Conservation (phyloP, 35 echinoderm and acorn worm species). For the Apostichopus californicus region DNA sequence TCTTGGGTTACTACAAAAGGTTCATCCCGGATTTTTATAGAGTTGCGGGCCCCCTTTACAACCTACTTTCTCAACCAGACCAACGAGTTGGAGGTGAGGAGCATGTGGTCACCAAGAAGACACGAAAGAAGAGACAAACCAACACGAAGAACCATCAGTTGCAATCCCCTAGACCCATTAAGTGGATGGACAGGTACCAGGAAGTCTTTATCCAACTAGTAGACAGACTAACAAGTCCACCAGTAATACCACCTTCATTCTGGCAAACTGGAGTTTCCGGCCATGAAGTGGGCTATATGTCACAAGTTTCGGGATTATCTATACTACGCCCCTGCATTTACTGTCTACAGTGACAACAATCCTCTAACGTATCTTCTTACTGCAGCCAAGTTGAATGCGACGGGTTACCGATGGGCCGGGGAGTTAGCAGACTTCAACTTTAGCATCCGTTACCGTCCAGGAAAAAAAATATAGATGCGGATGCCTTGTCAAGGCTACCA, state of each 20-base stretch:
- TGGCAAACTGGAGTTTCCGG: conserved; percentile 54
- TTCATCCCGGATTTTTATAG: conserved; percentile 48
- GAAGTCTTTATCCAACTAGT: background rate
- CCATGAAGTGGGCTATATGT: conserved; percentile 48
- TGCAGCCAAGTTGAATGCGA: conserved; percentile 28
- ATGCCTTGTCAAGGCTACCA: conserved; percentile 20
- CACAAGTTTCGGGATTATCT: conserved; percentile 46
- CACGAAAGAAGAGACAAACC: background rate
- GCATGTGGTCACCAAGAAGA: background rate
- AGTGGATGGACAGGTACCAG: background rate
- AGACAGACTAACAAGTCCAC: background rate
- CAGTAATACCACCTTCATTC: conserved; percentile 40
- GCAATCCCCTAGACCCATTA: background rate
- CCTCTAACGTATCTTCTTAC: conserved; percentile 25
- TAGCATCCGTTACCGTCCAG: conserved; percentile 46
- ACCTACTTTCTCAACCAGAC: background rate
- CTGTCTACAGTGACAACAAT: conserved; percentile 42
- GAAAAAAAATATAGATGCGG: conserved; percentile 50
- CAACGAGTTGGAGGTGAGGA: background rate
- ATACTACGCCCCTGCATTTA: conserved; percentile 27
- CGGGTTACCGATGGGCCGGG: conserved; percentile 31
- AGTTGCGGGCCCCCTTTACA: conserved; percentile 37
- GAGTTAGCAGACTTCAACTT: background rate
- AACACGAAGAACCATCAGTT: too few relatives aligned
- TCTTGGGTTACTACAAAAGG: conserved; percentile 53